Percentiles rank a stretch among this genome's conserved stretches.
These are phyloP conservation scores for Ptychadena robeensis DNA, from an alignment of 2,797 vertebrate genomes.

Conservation along the genomic window DNA sequence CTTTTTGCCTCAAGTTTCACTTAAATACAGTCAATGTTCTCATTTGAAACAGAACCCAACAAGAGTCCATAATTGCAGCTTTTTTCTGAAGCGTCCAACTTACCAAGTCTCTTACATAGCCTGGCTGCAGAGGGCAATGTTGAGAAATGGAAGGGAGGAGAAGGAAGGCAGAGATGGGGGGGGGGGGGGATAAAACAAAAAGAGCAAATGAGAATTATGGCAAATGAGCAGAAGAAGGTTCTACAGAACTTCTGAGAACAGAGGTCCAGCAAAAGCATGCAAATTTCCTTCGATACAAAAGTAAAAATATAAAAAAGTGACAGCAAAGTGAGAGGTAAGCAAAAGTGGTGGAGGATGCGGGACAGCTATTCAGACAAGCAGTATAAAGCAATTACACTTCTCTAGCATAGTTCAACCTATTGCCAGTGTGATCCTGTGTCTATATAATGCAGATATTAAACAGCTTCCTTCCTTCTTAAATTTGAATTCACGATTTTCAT, in stretches of 20 bases:
- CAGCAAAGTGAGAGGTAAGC: slow-evolving; percentile 60
- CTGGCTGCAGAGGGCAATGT: slow-evolving; percentile 89
- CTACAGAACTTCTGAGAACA: slow-evolving; percentile 70
- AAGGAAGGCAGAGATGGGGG: slow-evolving; percentile 67
- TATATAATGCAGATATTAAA: no score
- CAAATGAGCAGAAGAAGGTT: slow-evolving; percentile 77
- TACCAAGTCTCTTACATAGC: slow-evolving; percentile 99
- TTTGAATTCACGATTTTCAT: no score
- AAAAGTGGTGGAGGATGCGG: no score
- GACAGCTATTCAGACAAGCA: no score
- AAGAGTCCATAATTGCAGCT: slow-evolving; percentile 23
- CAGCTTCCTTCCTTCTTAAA: no score
- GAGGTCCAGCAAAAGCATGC: slow-evolving; percentile 73
- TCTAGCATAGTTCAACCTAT: no score
- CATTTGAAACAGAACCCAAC: no score
- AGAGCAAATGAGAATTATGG: slow-evolving; percentile 56
- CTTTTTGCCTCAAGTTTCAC: no score
- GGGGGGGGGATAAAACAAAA: slow-evolving; percentile 59
- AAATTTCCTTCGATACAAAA: slow-evolving; percentile 65
- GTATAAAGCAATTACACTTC: no score
- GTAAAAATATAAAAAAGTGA: slow-evolving; percentile 65
- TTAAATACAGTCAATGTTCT: no score
- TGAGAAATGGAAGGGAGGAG: slow-evolving; percentile 71
- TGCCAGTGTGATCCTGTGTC: no score
- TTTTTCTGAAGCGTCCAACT: slow-evolving; percentile 74